Conservation (phyloP, 2,797 vertebrate species). For the Rhadinocentrus ornatus region DNA sequence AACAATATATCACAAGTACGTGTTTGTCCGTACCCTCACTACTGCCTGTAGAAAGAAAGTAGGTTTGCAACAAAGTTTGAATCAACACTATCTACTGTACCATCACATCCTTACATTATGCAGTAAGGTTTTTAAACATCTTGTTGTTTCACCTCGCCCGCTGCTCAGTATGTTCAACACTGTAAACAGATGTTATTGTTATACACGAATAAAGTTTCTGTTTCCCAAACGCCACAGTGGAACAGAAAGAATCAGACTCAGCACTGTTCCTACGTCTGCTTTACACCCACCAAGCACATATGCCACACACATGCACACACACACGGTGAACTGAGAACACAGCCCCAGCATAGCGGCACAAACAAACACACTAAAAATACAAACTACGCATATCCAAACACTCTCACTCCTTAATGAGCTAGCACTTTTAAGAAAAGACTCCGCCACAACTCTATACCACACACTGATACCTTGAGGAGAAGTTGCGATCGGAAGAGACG, state of each 20-base stretch:
- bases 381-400: slow-evolving; percentile 88
- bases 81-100: slow-evolving; percentile 60
- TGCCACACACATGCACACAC: slow-evolving; percentile 49
- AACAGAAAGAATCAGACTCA: slow-evolving; percentile 81
- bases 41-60: slow-evolving; percentile 52
- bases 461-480: slow-evolving; percentile 86
- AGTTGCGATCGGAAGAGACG: slow-evolving; percentile 80
- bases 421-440: slow-evolving; percentile 85
- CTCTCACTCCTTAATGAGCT: slow-evolving; percentile 86
- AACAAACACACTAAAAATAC: slow-evolving; percentile 89
- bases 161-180: slow-evolving; percentile 73
- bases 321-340: slow-evolving; percentile 77
- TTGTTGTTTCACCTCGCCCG: slow-evolving; percentile 69
- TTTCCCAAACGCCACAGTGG: slow-evolving; percentile 74
- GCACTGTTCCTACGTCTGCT: slow-evolving; percentile 79
- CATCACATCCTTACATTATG: slow-evolving; percentile 64
- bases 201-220: slow-evolving; percentile 79
- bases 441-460: slow-evolving; percentile 77
- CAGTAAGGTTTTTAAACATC: slow-evolving; percentile 72
- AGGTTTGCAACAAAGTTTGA: slow-evolving; percentile 68
- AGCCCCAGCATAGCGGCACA: slow-evolving; percentile 76
- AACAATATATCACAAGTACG: slow-evolving; percentile 13
- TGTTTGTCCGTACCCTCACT: slow-evolving; percentile 11
- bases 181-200: slow-evolving; percentile 79
- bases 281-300: slow-evolving; percentile 66